Evolutionary conservation across 2,113 vertebrate genomes (phyloP), one percentile per base, ranked within the genome.

Genomic region (Philantomba maxwellii): DNA sequence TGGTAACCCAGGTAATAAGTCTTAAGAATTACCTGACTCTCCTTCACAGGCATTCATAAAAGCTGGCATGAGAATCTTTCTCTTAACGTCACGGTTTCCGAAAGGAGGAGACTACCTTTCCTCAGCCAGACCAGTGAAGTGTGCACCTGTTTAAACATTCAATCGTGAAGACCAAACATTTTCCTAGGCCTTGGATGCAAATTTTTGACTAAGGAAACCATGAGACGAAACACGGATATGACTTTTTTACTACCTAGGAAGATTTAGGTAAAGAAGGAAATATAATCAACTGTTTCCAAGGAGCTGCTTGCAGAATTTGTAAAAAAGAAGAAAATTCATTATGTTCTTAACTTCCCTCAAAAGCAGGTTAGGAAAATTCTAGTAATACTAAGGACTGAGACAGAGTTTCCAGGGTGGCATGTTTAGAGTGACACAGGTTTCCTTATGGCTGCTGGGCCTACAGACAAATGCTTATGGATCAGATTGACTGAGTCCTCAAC

Each of bases 1-100:
- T 98, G 98, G 97, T 98, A 98, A 98, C 97, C 98, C 98, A 98
- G 98, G 98, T 98, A 98, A 98, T 97, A 98, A 96, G 98, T 93
- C 96, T 97, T 98, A 95, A 98, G 98, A 97, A 98, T 98, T 91
- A 93, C 93, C 98, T 98, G 91, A 83, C 36, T 66, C 93, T 97
- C 87, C 80, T 82, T 93, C 91, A 93, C 62, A 80, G 94, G 78
- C 91, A 91, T 96, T 95, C 87, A 91, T 97, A 97, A 98, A 98
- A 97, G 45, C 95, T 95, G 90, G 70, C 70, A 75, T 16, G 21
- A 89, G 53, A 90, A 73, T 21, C 39, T 57, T 85, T 81, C 93
- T 96, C 55, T 78, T 47, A 92, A 93, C 26, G 1, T 93, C 81
- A 93, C 81, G 21, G 43, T 92, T 96, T 93, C 93, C 91, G 89